Evolutionary conservation across 64 coral and sea anemone species (phyloP).

Genomic region (Anthopleura sola): DNA sequence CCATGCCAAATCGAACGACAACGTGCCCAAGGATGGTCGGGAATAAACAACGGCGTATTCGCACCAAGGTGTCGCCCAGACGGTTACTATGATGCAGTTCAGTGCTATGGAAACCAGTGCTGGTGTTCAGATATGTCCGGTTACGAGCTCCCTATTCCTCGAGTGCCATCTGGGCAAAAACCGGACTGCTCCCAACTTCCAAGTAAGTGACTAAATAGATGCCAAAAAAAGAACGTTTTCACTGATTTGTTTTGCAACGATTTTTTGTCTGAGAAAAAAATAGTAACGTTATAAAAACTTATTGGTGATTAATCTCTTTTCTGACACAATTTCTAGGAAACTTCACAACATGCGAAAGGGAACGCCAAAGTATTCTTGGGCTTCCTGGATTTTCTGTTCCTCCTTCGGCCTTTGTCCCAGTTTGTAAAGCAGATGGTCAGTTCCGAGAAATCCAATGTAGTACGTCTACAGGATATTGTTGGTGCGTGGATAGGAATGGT

Average conservation of each 20-base stretch:
- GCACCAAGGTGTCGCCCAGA: constrained; percentile 30
- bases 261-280: background rate
- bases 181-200: constrained; percentile 35
- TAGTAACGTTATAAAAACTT: background rate
- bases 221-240: background rate
- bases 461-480: constrained; percentile 44
- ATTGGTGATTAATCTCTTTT: background rate
- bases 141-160: constrained; percentile 45
- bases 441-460: constrained; percentile 62
- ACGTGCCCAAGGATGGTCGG: constrained; percentile 40
- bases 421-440: constrained; percentile 61
- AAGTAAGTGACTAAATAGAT: constrained; percentile 7
- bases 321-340: constrained; percentile 2
- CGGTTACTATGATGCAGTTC: constrained; percentile 30
- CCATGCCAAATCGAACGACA: constrained; percentile 57
- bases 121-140: constrained; percentile 60
- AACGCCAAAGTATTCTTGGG: constrained; percentile 40
- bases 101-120: constrained; percentile 42
- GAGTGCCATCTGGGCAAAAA: constrained; percentile 12
- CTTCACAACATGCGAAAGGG: constrained; percentile 50
- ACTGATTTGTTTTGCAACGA: background rate
- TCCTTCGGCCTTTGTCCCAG: constrained; percentile 33
- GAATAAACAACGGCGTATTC: constrained; percentile 5
- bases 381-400: constrained; percentile 49
- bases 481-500: constrained; percentile 74